Percentiles rank a stretch among this genome's conserved stretches.
Conservation (phyloP, 2,113 vertebrate genomes). For the Myotis brandtii region DNA sequence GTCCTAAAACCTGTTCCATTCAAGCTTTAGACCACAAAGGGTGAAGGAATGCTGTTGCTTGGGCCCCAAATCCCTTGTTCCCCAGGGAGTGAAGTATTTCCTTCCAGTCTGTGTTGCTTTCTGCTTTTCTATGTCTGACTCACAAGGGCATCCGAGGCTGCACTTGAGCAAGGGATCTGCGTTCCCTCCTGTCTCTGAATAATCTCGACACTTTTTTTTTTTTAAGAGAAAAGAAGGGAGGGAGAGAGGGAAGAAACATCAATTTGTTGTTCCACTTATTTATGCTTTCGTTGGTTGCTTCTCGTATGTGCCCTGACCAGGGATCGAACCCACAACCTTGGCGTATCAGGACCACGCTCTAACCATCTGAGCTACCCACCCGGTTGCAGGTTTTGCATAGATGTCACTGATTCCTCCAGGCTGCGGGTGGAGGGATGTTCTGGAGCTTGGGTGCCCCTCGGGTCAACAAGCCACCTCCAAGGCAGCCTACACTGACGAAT, state of each 20-base stretch:
- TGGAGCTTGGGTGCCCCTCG: accelerated
- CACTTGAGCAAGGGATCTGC: neutral
- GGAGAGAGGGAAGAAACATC: no score
- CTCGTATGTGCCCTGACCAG: no score
- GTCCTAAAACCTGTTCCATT: neutral
- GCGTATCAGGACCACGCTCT: no score
- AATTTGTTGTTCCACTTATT: no score
- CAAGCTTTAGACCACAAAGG: neutral
- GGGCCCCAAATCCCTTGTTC: neutral
- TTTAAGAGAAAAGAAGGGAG: no score
- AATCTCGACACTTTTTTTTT: neutral
- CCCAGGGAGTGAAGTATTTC: neutral
- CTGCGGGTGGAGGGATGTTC: neutral
- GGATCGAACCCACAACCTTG: no score
- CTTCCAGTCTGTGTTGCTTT: neutral
- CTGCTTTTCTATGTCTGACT: neutral
- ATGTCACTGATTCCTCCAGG: neutral
- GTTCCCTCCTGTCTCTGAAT: neutral
- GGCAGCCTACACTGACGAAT: neutral
- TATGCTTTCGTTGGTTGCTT: no score
- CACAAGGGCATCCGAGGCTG: neutral
- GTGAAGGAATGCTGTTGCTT: neutral
- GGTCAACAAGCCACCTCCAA: accelerated
- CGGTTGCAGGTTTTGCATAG: no score
- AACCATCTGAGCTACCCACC: no score